Conservation (phyloP, 2,888 invertebrate genomes). For the Conus canariensis region DNA sequence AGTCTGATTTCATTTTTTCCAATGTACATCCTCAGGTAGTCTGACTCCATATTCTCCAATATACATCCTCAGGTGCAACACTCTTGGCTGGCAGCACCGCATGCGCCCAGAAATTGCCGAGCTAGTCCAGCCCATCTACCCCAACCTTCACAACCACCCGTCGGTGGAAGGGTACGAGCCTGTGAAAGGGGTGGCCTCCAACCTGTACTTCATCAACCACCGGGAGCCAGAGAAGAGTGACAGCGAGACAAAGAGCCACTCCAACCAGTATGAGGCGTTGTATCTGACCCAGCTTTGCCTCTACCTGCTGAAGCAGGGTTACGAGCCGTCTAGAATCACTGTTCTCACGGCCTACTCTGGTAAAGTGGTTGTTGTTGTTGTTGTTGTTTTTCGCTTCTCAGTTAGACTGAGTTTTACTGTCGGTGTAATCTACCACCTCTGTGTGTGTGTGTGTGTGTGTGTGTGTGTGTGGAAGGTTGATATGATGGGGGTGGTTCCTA, state of each 20-base stretch:
- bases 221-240: conserved; percentile 59
- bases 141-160: conserved; percentile 67
- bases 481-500: no score
- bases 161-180: conserved; percentile 62
- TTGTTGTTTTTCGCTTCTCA: no score
- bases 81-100: conserved; percentile 83
- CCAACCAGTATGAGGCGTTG: conserved; percentile 73
- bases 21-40: no score
- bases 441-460: no score
- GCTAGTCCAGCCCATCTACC: conserved; percentile 66
- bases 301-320: conserved; percentile 75
- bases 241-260: conserved; percentile 66
- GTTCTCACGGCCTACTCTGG: conserved; percentile 73
- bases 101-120: conserved; percentile 76
- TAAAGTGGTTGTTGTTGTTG: neutral
- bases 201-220: conserved; percentile 75
- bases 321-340: conserved; percentile 69
- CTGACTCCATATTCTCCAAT: no score
- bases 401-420: neutral
- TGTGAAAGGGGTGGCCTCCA: conserved; percentile 67
- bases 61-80: conserved; percentile 76
- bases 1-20: no score
- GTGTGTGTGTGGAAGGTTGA: no score
- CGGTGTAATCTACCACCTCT: no score
- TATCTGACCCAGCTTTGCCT: conserved; percentile 64